A percentile compares a stretch with the other conserved stretches of the same genome.
Conservation (phyloP, 2,797 vertebrate genomes). For the Intellagama lesueurii region DNA sequence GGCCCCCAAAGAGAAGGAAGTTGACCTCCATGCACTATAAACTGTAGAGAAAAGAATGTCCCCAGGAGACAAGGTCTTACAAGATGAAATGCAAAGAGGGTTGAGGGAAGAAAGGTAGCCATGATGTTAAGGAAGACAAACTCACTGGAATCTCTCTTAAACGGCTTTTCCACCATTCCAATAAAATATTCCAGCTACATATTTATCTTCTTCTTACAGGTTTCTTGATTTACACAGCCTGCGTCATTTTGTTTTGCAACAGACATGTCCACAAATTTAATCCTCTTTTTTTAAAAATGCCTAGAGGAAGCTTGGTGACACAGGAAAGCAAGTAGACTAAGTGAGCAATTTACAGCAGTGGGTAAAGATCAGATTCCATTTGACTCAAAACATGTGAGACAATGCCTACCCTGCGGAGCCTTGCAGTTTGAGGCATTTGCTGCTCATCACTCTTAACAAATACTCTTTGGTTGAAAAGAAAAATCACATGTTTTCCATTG, state of each 20-base stretch:
- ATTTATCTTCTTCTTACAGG: background rate
- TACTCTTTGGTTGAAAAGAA: conserved; percentile 31
- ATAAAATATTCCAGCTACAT: background rate
- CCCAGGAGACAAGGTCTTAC: background rate
- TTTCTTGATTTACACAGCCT: background rate
- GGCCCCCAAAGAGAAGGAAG: background rate
- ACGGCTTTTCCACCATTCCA: background rate
- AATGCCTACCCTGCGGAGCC: conserved; percentile 21
- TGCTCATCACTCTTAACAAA: conserved; percentile 13
- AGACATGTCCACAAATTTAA: conserved; percentile 13
- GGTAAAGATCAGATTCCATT: conserved; percentile 35
- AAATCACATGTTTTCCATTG: background rate
- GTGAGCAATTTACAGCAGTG: conserved; percentile 45
- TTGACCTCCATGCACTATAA: fast-evolving
- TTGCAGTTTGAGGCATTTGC: background rate
- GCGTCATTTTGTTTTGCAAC: conserved; percentile 11
- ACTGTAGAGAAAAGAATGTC: background rate
- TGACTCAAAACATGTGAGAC: conserved; percentile 38
- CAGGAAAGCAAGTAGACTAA: conserved; percentile 36
- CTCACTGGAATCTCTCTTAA: conserved; percentile 5
- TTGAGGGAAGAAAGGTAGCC: too few species aligned
- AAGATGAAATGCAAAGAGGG: background rate
- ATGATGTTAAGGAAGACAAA: too few species aligned
- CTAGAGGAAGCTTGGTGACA: conserved; percentile 25
- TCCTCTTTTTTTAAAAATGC: conserved; percentile 18